Evolutionary conservation across 1,140 invertebrate genomes (phyloP).

Genomic region (Plutomurus gul): DNA sequence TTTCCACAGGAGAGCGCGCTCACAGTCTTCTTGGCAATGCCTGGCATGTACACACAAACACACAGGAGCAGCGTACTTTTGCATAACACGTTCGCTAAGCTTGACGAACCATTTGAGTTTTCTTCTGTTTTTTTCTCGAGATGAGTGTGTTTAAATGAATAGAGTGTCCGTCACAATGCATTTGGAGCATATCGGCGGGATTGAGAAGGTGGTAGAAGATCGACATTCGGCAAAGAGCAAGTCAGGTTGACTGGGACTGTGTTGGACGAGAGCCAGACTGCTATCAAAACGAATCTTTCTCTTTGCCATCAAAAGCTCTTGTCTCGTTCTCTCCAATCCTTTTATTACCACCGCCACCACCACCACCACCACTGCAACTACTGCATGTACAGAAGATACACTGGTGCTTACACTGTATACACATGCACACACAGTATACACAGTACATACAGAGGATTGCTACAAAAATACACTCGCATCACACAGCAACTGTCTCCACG

Average conservation of each 20-base stretch:
- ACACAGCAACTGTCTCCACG: too few relatives aligned
- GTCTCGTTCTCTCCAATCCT: not conserved
- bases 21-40: too few relatives aligned
- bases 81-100: conserved; percentile 1
- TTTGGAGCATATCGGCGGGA: conserved; percentile 1
- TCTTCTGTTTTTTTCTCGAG: not conserved
- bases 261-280: not conserved
- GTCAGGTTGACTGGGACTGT: not conserved
- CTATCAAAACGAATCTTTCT: conserved; percentile 9
- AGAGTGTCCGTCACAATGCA: conserved; percentile 16
- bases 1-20: too few relatives aligned
- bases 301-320: not conserved
- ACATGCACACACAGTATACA: too few relatives aligned
- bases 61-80: not conserved
- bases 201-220: not conserved
- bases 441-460: too few relatives aligned
- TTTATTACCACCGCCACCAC: not conserved
- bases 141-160: not conserved
- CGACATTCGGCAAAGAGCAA: not conserved
- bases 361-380: too few relatives aligned
- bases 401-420: too few relatives aligned
- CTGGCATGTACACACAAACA: not conserved
- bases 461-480: too few relatives aligned
- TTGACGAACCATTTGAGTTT: not conserved
- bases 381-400: too few relatives aligned